Evolutionary conservation across 2,113 vertebrate species (phyloP), one percentile per base, ranked within the genome.

Genomic region (Rhagologus leucostigma): DNA sequence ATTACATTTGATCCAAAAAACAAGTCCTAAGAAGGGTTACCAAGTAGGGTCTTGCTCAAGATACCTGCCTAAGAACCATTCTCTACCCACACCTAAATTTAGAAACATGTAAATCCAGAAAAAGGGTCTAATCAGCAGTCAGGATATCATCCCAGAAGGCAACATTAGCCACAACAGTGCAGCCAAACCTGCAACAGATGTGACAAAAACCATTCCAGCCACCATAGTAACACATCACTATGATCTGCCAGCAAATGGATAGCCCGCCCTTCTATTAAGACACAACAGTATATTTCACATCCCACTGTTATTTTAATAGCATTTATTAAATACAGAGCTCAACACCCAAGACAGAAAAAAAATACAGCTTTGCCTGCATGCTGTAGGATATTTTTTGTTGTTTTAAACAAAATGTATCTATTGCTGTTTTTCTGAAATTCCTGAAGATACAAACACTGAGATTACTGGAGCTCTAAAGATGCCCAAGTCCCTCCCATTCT

Each of bases 241-340:
- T 59, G 59, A 89, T 47, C 70, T 93, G 56, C 59, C 55, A 68
- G 52, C 78, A 85, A 76, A 89, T 42, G 46, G 68, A 19, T 50
- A 90, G 89, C 78, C 59, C 56, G 89, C 78, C 59, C 56, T 74
- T 81, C 83, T 91, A 50, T 90, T 83, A 65, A 85, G 33, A 71
- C 69, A 83, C 56, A 87, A 85, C 56, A 84, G 80, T 53, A 29
- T 53, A 83, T 84, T 89, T 93, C 84, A 96, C 84, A 77, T 70
- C 88, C 78, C 13, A 57, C 62, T 96, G 78, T 71, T 83, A 74
- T 49, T 87, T 78, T 89, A 96, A 90, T 86, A 65, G 24, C 12
- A 15, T 87, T 95, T 94, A 95, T 95, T 95, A 95, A 95, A 70
- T 57, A 81, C 0, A 1, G 67, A 84, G 52, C 63, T 86, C 73